Evolutionary conservation across 1,140 invertebrate species (phyloP).

Genomic region (Pseudomyrmex dendroicus): DNA sequence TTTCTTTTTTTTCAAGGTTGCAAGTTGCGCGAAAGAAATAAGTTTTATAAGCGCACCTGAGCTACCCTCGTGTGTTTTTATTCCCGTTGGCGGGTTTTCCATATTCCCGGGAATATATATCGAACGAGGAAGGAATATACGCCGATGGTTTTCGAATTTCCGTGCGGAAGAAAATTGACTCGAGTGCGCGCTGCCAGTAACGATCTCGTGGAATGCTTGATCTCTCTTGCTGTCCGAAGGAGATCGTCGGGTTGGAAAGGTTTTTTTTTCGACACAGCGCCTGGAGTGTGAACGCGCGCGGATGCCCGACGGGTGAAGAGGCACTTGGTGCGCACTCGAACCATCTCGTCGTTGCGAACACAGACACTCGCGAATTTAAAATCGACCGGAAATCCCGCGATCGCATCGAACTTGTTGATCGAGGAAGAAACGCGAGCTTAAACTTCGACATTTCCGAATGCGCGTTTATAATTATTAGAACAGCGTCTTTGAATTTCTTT

Average conservation of each 20-base stretch:
- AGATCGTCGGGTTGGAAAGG: conserved; percentile 9
- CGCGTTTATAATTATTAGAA: background rate
- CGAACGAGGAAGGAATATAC: conserved; percentile 4
- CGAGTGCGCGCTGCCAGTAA: background rate
- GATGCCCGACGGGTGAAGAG: background rate
- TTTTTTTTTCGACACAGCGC: conserved; percentile 38
- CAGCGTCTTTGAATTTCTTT: background rate
- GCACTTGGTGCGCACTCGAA: conserved; percentile 43
- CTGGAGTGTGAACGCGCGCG: background rate
- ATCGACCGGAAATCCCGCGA: conserved; percentile 28
- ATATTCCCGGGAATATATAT: background rate
- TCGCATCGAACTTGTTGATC: conserved; percentile 29
- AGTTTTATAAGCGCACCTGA: conserved; percentile 4
- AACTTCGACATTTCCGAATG: conserved; percentile 5
- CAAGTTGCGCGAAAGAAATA: background rate
- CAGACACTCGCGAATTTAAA: conserved; percentile 50
- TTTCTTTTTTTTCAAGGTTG: background rate
- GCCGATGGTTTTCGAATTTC: conserved; percentile 26
- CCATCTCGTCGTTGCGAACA: conserved; percentile 26
- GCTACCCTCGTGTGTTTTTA: conserved; percentile 16
- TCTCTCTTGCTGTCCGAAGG: background rate
- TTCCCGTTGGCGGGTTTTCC: conserved; percentile 2
- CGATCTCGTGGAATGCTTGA: conserved; percentile 24
- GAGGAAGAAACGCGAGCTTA: conserved; percentile 39
- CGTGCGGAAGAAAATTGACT: conserved; percentile 25